Conservation (phyloP, 1,140 invertebrate species). For the Halotydeus destructor region DNA sequence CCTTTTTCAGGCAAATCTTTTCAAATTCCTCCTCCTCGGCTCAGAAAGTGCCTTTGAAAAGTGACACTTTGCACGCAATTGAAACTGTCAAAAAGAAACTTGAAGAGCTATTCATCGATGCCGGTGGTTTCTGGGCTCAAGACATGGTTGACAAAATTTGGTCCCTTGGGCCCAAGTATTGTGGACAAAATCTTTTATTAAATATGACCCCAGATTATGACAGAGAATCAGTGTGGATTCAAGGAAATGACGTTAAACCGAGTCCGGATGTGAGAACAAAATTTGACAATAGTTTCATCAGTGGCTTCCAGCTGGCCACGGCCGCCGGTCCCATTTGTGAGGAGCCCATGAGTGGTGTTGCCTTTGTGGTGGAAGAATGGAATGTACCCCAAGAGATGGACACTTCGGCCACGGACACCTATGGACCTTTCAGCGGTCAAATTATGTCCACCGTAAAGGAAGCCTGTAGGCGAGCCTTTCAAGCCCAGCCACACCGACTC, state of each 20-base stretch:
- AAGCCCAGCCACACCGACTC: conserved; percentile 64
- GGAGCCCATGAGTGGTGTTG: conserved; percentile 85
- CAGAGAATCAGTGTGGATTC: conserved; percentile 17
- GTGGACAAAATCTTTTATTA: conserved; percentile 67
- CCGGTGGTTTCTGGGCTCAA: conserved; percentile 33
- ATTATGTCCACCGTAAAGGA: conserved; percentile 78
- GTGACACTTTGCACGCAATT: conserved; percentile 19
- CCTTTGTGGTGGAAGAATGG: conserved; percentile 69
- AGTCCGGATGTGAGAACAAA: conserved; percentile 10
- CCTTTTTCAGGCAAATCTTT: conserved; percentile 7
- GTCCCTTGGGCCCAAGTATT: conserved; percentile 70
- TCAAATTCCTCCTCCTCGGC: conserved; percentile 8
- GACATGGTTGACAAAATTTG: conserved; percentile 49
- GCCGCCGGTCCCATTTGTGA: conserved; percentile 75
- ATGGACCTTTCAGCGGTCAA: conserved; percentile 48
- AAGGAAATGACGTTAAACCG: conserved; percentile 22
- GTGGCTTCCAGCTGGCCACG: conserved; percentile 82
- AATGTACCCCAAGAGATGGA: neutral
- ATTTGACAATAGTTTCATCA: conserved; percentile 59
- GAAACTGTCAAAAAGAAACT: conserved; percentile 40
- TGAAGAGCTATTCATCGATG: conserved; percentile 34
- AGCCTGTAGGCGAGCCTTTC: conserved; percentile 65
- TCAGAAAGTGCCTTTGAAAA: conserved; percentile 9
- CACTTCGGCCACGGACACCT: conserved; percentile 18
- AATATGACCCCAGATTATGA: conserved; percentile 35